A percentile compares a stretch with the other conserved stretches of the same genome.
Conservation (phyloP, 64 coral and sea anemone genomes). For the Catalaphyllia jardinei region DNA sequence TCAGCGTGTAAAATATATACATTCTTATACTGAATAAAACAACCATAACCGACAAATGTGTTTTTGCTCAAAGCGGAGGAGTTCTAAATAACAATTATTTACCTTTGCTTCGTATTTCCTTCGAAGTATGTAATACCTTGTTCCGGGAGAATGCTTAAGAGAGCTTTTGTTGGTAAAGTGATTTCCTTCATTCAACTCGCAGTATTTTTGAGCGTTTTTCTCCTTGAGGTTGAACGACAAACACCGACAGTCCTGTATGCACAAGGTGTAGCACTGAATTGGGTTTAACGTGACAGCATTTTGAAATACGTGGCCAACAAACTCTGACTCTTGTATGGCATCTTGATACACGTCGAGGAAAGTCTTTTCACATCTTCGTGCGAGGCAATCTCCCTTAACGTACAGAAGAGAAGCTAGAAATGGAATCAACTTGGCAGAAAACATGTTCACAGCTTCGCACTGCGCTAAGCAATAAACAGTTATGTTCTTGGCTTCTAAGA, state of each 20-base stretch:
- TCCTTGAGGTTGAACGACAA: not conserved
- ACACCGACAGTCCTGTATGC: not conserved
- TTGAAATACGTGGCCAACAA: not conserved
- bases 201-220: not conserved
- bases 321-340: not conserved
- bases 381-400: not conserved
- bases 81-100: not conserved
- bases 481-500: no score
- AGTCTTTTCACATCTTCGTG: not conserved
- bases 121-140: not conserved
- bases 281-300: not conserved
- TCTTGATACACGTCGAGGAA: not conserved
- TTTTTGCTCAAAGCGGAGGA: not conserved
- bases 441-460: no score
- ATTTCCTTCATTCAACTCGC: conserved; percentile 1
- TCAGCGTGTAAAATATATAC: no score
- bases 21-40: not conserved
- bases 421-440: no score
- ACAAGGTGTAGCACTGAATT: not conserved
- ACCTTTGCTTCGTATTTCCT: not conserved
- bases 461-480: no score
- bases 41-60: not conserved
- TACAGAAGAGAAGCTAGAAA: no score
- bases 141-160: not conserved
- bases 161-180: not conserved